Percentiles rank a stretch among this genome's conserved stretches.
phyloP scores from a whole-genome alignment of 2,797 vertebrate species.

The Strix occidentalis region DNA sequence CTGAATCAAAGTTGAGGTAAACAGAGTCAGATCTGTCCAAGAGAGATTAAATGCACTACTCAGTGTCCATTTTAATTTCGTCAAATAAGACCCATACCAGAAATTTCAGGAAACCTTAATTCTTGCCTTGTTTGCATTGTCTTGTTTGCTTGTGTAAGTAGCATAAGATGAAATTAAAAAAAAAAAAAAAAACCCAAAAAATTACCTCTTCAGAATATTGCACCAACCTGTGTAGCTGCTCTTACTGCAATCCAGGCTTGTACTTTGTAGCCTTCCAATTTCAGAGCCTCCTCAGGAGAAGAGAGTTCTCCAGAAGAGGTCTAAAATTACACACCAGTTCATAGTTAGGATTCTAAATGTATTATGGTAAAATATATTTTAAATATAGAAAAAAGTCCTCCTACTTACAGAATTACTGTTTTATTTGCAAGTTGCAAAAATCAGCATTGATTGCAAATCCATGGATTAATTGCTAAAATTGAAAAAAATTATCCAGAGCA shows the following conservation, averaged over 20 bases:
- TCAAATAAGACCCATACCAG: background rate
- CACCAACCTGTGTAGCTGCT: constrained; percentile 82
- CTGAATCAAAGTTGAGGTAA: constrained; percentile 38
- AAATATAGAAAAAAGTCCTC: background rate
- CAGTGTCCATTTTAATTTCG: background rate
- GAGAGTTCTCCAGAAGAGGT: background rate
- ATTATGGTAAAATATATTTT: background rate
- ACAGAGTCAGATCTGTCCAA: constrained; percentile 11
- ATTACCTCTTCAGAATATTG: background rate
- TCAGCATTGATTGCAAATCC: background rate
- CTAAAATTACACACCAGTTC: constrained; percentile 49
- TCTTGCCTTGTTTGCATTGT: background rate
- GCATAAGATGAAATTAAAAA: background rate
- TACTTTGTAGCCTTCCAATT: constrained; percentile 53
- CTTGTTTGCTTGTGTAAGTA: background rate
- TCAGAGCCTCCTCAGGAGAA: background rate
- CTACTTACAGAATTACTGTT: background rate
- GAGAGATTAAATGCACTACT: constrained; percentile 37
- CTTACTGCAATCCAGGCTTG: constrained; percentile 83
- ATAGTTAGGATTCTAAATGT: background rate
- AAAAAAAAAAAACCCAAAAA: background rate
- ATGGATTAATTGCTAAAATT: background rate
- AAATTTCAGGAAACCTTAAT: constrained; percentile 3
- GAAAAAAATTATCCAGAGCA: background rate
- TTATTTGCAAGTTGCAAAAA: background rate